Conservation (phyloP, 2,797 vertebrate genomes). For the Momotus momota region DNA sequence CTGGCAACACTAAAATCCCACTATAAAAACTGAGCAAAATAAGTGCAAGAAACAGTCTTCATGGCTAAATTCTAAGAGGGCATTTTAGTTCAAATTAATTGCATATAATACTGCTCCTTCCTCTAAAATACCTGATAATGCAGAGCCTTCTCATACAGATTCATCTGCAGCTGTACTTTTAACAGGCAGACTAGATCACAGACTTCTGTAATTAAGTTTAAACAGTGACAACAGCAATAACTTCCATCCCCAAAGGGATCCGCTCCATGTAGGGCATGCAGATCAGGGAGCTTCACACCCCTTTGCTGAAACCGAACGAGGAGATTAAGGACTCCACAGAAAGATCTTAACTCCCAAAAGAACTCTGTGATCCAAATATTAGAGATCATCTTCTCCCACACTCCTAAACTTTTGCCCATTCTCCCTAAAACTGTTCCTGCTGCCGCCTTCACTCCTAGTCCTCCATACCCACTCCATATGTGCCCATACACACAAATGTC, state of each 20-base stretch:
- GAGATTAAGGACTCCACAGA: neutral
- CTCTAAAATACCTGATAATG: neutral
- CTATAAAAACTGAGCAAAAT: neutral
- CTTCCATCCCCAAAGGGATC: neutral
- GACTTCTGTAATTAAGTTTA: neutral
- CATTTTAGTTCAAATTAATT: neutral
- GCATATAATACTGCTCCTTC: neutral
- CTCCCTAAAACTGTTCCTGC: neutral
- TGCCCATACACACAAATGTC: no score
- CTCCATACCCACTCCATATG: neutral
- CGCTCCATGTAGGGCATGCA: rapidly evolving
- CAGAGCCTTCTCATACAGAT: neutral
- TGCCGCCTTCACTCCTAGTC: neutral
- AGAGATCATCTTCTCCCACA: neutral
- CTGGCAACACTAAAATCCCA: neutral
- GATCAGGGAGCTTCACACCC: neutral
- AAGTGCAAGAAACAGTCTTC: neutral
- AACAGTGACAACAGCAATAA: neutral
- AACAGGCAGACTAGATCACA: neutral
- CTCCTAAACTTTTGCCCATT: neutral
- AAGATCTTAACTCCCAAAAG: neutral
- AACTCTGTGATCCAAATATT: neutral
- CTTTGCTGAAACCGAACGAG: neutral
- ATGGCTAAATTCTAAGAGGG: neutral
- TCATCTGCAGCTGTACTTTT: neutral